phyloP scores from a whole-genome alignment of 2,113 vertebrate genomes.

The Catharus minimus region DNA sequence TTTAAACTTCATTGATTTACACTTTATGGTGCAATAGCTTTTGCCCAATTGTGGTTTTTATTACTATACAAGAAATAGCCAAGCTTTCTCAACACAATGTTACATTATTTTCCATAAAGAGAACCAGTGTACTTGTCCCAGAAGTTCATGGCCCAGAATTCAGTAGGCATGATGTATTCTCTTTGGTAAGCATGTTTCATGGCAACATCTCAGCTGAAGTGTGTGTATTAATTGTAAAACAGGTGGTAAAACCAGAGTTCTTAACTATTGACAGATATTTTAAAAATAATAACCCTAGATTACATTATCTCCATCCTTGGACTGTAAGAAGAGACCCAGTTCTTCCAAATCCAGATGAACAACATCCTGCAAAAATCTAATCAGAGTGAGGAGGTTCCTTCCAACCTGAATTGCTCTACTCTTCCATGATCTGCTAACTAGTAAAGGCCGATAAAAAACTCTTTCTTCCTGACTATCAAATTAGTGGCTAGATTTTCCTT shows the following conservation, averaged over 20 bases:
- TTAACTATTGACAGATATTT: not conserved
- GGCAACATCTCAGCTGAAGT: not conserved
- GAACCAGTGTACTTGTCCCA: not conserved
- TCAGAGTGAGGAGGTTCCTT: not conserved
- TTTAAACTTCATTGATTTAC: not conserved
- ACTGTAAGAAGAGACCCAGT: not conserved
- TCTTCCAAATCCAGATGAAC: not conserved
- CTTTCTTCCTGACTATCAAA: not conserved
- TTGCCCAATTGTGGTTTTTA: not conserved
- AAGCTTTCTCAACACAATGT: not conserved
- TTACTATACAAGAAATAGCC: not conserved
- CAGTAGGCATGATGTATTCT: not conserved
- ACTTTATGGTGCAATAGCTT: not conserved
- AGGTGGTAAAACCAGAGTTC: not conserved
- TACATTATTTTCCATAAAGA: not conserved
- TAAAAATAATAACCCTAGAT: not conserved
- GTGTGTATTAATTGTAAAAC: not conserved
- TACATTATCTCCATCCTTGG: not conserved
- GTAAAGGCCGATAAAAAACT: not conserved
- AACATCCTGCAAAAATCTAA: not conserved
- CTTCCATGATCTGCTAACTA: not conserved
- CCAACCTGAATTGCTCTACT: not conserved
- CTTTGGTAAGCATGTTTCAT: not conserved
- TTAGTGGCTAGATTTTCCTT: not conserved
- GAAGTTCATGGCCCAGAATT: not conserved